Evolutionary conservation across 2,797 vertebrate species (phyloP), one percentile per base, ranked within the genome.

Genomic region (Calcarius lapponicus): DNA sequence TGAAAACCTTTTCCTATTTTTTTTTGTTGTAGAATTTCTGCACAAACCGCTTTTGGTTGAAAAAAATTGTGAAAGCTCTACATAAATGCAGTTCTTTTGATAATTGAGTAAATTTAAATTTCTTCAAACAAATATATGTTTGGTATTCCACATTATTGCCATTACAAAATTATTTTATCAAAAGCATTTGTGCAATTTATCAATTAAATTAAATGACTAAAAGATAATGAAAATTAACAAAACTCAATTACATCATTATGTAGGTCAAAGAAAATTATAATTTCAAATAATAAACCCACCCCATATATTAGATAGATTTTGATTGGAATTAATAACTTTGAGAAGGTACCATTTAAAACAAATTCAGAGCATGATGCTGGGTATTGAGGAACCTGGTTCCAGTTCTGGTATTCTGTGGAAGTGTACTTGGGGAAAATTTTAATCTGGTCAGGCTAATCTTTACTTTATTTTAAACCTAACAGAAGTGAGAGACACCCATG

Each of bases 261-360:
- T 13, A 91, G 50, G 2, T 17, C 32, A 64, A 14, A 80, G 28
- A 83, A 82, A 75, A 45, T 10, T 13, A 43, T 57, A 4, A 48
- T 29, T 62, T 62, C 4, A 53, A 54, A 42, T 48, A 76, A 29
- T 58, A 51, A 53, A 34, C 3, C 3, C 0, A 9, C 0, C 0
- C 3, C 4, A 2, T 54, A 29, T 18, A 81, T 71, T 83, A 64
- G 26, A n/a, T 8, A 28, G 7, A 38, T 4, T 54, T 83, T 54
- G 11, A 28, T 24, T 50, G 17, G 15, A 91, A 65, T 74, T 19
- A 66, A 17, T 28, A 85, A 38, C 12, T 48, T 69, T 34, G 21
- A 70, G 72, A 93, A 78, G 12, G 6, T 43, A 47, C 3, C 3
- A 20, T 47, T 80, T 53, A 10, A 75, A 82, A 43, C 11, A 38